Base-by-base conservation (phyloP, 2,797 vertebrate genomes). In the Graptemys geographica region DNA sequence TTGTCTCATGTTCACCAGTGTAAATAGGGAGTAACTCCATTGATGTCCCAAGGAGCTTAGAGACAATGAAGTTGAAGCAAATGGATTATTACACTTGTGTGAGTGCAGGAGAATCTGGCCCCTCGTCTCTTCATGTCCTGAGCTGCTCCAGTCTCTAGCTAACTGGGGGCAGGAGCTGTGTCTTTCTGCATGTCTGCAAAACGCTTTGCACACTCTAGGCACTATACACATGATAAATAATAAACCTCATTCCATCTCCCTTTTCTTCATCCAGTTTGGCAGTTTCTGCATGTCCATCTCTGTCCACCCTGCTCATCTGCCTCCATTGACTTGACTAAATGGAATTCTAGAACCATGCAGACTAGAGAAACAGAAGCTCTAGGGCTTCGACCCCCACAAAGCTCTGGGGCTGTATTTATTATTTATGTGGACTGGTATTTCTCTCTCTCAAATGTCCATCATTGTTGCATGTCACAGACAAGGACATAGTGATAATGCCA, bases 401-500 rank as follows among this genome's bases (percentile, higher is more conserved):
- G 80, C 47, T 47, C 55, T 18, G 91, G 47, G 23, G 13, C 33
- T 59, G 18, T 85, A 79, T 1, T 1, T 55, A 72, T 49, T 25
- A 1, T 0, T 44, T 44, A 76, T 76, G 41, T 13, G 6, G 72
- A 44, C 3, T 47, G 23, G 4, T 47, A 27, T 47, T 11, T 76
- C 72, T 44, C 10, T 8, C 10, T 8, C n/a, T 51, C 37, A 41
- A 85, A 53, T 4, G 44, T 37, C 81, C 52, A 79, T 76, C 76
- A 0, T 49, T 55, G 5, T 3, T 81, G 47, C 87, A 84, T n/a
- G 7, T 84, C 1, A 76, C 59, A 76, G 31, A 56, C 81, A 49
- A 0, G 0, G 4, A 2, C 15, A 23, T 56, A 56, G 4, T 27
- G 28, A 12, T 82, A 0, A 12, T 23, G 53, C 81, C 51, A 25